A percentile compares a stretch with the other conserved stretches of the same genome.
Conservation (phyloP, 2,113 vertebrate genomes). For the Burhinus oedicnemus region DNA sequence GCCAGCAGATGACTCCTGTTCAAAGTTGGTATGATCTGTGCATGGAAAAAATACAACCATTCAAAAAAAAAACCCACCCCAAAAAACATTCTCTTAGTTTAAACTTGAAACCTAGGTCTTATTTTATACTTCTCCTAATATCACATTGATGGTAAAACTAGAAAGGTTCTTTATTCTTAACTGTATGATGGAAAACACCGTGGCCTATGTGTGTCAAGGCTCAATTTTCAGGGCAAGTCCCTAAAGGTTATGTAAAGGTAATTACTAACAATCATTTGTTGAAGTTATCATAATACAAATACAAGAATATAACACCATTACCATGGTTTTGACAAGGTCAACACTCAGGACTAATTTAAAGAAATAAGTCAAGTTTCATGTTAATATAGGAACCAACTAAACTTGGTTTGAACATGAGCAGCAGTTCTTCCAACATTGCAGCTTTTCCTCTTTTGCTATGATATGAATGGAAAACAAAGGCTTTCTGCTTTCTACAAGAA, state of each 20-base stretch:
- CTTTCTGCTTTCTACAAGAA: not conserved
- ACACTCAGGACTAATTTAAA: not conserved
- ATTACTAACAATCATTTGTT: not conserved
- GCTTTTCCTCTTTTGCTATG: not conserved
- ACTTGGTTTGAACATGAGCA: not conserved
- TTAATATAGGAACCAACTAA: not conserved
- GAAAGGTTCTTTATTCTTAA: slow-evolving; percentile 17
- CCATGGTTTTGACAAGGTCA: not conserved
- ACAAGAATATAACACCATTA: not conserved
- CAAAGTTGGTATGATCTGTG: not conserved
- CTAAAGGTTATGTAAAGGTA: not conserved
- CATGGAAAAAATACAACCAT: not conserved
- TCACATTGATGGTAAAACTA: not conserved
- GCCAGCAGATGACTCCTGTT: slow-evolving; percentile 38
- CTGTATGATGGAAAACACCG: not conserved
- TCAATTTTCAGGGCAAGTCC: not conserved
- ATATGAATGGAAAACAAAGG: not conserved
- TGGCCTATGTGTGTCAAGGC: not conserved
- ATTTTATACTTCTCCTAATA: not conserved
- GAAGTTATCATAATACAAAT: not conserved
- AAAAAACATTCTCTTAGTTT: not conserved
- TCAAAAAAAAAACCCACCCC: not conserved
- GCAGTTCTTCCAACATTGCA: not conserved
- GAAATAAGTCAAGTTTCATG: not conserved
- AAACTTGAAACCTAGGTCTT: not conserved